Evolutionary conservation across 2,888 invertebrate genomes (phyloP).

Genomic region (Pycnomerus fuliginosus): DNA sequence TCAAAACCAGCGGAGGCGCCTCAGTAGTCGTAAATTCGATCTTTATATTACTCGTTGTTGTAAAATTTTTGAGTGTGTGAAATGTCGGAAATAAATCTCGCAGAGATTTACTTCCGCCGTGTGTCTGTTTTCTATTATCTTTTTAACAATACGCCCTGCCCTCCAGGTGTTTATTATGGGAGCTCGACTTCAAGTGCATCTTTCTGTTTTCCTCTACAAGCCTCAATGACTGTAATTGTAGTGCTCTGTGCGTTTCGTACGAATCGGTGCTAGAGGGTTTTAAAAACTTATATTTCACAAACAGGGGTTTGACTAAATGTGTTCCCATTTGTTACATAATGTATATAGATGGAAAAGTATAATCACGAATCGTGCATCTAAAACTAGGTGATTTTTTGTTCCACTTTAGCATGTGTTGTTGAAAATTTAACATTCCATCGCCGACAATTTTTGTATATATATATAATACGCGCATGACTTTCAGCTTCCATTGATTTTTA

Average conservation of each 20-base stretch:
- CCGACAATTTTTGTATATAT: conserved; percentile 8
- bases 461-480: conserved; percentile 15
- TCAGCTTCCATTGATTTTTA: conserved; percentile 22
- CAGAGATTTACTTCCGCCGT: conserved; percentile 5
- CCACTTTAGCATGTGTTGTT: conserved; percentile 6
- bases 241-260: conserved; percentile 39
- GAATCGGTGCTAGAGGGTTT: conserved; percentile 35
- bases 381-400: conserved; percentile 12
- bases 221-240: conserved; percentile 46
- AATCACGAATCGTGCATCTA: conserved; percentile 13
- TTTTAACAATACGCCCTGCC: conserved; percentile 24
- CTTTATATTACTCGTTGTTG: too few species aligned
- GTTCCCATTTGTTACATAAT: conserved; percentile 27
- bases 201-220: conserved; percentile 45
- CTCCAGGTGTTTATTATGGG: conserved; percentile 44
- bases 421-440: conserved; percentile 25
- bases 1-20: too few species aligned
- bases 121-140: conserved; percentile 25
- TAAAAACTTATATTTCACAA: conserved; percentile 22
- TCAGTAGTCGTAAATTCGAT: conserved; percentile 3
- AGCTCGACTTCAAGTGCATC: conserved; percentile 46
- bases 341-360: conserved; percentile 30
- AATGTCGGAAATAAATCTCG: background rate
- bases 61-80: conserved; percentile 1
- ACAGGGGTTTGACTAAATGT: conserved; percentile 34